Evolutionary conservation across 2,113 vertebrate genomes (phyloP).

Genomic region (Chunga burmeisteri): DNA sequence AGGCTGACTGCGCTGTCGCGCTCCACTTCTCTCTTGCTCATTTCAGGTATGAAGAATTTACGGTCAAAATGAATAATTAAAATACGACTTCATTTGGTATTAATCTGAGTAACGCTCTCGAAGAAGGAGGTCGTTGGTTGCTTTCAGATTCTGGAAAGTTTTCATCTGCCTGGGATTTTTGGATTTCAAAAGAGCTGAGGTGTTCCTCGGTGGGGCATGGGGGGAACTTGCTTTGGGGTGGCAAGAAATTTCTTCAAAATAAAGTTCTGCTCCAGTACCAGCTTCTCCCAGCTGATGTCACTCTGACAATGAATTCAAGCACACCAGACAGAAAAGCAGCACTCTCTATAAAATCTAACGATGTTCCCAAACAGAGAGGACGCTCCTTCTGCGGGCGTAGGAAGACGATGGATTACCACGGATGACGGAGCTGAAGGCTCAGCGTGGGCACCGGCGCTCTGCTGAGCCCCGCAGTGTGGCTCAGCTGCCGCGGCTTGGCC

Average conservation of each 20-base stretch:
- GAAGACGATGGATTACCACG: not conserved
- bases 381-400: accelerated
- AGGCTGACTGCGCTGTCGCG: not conserved
- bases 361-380: not conserved
- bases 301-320: conserved; percentile 30
- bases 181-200: not conserved
- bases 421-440: not conserved
- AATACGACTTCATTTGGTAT: not conserved
- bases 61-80: not conserved
- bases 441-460: not conserved
- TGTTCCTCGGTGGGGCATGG: accelerated
- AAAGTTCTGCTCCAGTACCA: conserved; percentile 15
- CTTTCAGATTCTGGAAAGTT: not conserved
- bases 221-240: not conserved
- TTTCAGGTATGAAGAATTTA: not conserved
- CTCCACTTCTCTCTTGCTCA: not conserved
- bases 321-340: not conserved
- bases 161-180: not conserved
- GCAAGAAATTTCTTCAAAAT: not conserved
- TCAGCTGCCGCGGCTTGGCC: accelerated
- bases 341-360: not conserved
- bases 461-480: not conserved
- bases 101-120: not conserved
- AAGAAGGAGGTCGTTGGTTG: not conserved
- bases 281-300: conserved; percentile 60